Evolutionary conservation across 2,113 vertebrate genomes (phyloP).

Genomic region (Clarias magur): DNA sequence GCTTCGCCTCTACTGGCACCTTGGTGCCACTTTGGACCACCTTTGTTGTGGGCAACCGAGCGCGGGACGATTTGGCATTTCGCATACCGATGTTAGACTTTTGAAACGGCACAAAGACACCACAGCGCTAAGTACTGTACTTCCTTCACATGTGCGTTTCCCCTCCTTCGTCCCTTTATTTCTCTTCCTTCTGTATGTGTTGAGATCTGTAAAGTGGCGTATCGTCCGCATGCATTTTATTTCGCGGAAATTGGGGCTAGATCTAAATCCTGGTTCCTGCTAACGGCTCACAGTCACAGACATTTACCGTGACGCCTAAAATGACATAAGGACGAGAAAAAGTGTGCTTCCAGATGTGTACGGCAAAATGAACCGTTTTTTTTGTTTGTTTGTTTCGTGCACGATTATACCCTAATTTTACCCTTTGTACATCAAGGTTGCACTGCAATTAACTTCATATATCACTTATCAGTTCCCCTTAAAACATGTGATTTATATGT

Average conservation of each 20-base stretch:
- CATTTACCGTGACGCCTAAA: neutral
- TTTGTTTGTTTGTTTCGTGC: conserved; percentile 6
- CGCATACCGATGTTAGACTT: conserved; percentile 36
- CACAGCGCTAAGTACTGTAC: neutral
- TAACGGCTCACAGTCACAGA: neutral
- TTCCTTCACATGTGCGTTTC: neutral
- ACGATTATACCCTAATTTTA: conserved; percentile 19
- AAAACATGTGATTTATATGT: too few relatives aligned
- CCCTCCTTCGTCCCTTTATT: neutral
- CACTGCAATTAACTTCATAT: too few relatives aligned
- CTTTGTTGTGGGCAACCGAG: conserved; percentile 40
- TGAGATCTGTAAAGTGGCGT: neutral
- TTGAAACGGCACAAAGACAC: conserved; percentile 2
- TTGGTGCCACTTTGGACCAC: conserved; percentile 32
- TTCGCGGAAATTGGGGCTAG: neutral
- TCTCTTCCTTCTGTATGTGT: neutral
- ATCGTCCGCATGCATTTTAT: neutral
- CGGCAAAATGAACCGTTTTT: neutral
- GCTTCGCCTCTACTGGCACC: conserved; percentile 35
- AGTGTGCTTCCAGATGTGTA: conserved; percentile 36
- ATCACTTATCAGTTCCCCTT: too few relatives aligned
- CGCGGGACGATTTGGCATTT: conserved; percentile 32
- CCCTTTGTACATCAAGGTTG: too few relatives aligned
- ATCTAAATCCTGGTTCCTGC: conserved; percentile 17
- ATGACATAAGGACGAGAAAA: conserved; percentile 6